Base-by-base conservation (phyloP, 2,797 vertebrate genomes). In the Acanthiza pusilla region DNA sequence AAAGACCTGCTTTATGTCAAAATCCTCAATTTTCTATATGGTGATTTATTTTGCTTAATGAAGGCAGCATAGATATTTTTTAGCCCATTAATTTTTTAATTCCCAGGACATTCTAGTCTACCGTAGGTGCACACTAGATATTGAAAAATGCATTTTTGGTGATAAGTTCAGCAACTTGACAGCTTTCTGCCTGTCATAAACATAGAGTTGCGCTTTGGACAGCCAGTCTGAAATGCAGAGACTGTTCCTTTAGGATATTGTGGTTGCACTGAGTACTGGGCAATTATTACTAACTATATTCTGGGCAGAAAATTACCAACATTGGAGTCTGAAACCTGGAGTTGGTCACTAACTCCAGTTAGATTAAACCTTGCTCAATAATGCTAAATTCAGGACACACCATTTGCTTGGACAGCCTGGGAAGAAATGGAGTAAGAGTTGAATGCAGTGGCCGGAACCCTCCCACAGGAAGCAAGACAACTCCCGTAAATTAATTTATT, bases 51-150 rank as follows among this genome's bases (percentile, higher is more conserved):
- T 93, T 67, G 43, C 42, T 48, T 94, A 71, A 90, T 74, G 71
- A 85, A 92, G 60, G 85, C 68, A 86, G 60, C 70, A 29, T 8
- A 61, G 63, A 26, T 79, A 15, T 54, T 86, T 78, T 82, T 70
- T 57, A 91, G 67, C 22, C 83, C 80, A 62, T 90, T 91, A 82
- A 79, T 81, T 88, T 95, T 88, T 92, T 95, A 91, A 91, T 93
- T 77, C 80, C 80, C 88, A 48, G 57, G 80, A 60, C 53, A 20
- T 55, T 71, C 51, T 65, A 22, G 54, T 29, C 63, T 85, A 60
- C 61, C 75, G 32, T 89, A 89, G 61, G 54, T 88, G 47, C 81
- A 40, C 48, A 40, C 34, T 75, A 60, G 74, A 34, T 92, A 91
- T 9, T 94, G 25, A 82, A 82, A 97, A 91, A 85, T 90, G 48